Evolutionary conservation across 2,113 vertebrate species (phyloP).

Genomic region (Pteropus alecto): DNA sequence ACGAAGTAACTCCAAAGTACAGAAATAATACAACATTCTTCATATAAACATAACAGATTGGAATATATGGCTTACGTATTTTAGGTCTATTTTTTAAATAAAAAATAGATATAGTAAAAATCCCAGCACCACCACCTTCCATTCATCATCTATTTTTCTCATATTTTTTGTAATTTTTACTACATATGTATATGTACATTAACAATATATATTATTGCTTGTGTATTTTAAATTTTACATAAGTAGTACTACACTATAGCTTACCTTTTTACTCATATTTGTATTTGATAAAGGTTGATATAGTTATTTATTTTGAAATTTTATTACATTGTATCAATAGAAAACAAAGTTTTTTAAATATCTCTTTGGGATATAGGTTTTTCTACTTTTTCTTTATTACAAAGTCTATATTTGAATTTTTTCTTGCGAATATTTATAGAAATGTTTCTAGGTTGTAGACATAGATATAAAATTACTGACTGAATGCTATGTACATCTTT

Average conservation of each 20-base stretch:
- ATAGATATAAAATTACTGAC: neutral
- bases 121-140: neutral
- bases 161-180: neutral
- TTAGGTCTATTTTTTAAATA: neutral
- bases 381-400: neutral
- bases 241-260: neutral
- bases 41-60: neutral
- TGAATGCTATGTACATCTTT: neutral
- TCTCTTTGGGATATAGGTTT: neutral
- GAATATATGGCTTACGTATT: neutral
- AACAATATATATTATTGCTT: neutral
- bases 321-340: neutral
- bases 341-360: neutral
- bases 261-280: conserved; percentile 3
- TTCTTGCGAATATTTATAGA: neutral
- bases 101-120: neutral
- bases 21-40: neutral
- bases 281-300: neutral
- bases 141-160: neutral
- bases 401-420: neutral
- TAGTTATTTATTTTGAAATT: conserved; percentile 24
- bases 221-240: neutral
- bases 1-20: neutral
- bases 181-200: neutral
- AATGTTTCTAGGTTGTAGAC: neutral